Conservation (phyloP, 2,797 vertebrate genomes). For the Myoxocephalus aenaeus region DNA sequence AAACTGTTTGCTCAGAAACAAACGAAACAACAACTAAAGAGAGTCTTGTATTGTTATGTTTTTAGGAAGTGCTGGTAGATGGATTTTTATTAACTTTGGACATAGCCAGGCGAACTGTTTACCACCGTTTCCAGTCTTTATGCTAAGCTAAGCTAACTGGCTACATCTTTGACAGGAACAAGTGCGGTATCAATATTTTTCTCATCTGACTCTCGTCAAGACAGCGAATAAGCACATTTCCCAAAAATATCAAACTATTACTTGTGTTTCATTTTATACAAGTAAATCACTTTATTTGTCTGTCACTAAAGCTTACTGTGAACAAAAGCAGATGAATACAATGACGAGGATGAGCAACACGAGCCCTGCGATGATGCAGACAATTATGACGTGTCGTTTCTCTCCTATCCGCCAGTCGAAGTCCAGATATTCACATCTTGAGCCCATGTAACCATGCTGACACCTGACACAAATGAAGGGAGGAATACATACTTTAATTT, state of each 20-base stretch:
- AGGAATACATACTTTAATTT: neutral
- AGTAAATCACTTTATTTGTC: neutral
- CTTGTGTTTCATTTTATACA: neutral
- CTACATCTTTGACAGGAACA: neutral
- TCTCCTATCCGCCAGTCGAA: constrained; percentile 79
- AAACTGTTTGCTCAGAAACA: neutral
- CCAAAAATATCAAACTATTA: neutral
- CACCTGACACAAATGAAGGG: constrained; percentile 80
- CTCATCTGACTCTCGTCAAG: neutral
- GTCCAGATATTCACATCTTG: constrained; percentile 88
- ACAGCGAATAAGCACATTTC: neutral
- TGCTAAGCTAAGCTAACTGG: neutral
- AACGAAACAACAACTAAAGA: neutral
- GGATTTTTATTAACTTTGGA: neutral
- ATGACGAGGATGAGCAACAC: constrained; percentile 85
- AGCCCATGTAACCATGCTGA: constrained; percentile 83
- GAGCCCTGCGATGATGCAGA: constrained; percentile 82
- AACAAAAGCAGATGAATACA: constrained; percentile 85
- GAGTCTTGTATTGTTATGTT: neutral
- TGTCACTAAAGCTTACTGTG: constrained; percentile 83
- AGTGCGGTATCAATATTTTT: neutral
- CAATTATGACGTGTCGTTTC: constrained; percentile 84
- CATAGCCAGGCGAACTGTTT: neutral
- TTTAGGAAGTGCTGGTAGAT: neutral
- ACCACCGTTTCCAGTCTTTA: neutral